Evolutionary conservation across 2,113 vertebrate genomes (phyloP).

Genomic region (Trachemys scripta): DNA sequence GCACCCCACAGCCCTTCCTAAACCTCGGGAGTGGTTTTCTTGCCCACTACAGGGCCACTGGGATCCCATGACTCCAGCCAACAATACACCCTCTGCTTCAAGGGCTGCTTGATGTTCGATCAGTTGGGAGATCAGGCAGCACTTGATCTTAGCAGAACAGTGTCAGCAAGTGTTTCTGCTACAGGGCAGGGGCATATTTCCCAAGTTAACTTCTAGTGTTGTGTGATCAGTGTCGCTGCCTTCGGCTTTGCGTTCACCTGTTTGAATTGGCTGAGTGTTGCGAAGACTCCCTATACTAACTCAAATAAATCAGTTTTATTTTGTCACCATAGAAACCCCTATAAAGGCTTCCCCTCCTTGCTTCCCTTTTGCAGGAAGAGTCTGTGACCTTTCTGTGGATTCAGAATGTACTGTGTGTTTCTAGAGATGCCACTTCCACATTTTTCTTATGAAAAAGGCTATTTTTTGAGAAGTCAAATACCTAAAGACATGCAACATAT

Average conservation of each 20-base stretch:
- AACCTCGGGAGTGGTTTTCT: not conserved
- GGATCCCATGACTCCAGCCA: not conserved
- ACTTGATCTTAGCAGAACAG: slow-evolving; percentile 14
- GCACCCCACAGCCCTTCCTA: not conserved
- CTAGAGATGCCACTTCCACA: not conserved
- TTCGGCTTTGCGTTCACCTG: not conserved
- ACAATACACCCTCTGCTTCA: not conserved
- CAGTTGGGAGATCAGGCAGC: not conserved
- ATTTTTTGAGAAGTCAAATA: not conserved
- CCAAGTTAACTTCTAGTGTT: not conserved
- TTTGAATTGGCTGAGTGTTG: not conserved
- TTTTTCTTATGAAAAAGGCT: too few relatives aligned
- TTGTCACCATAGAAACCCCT: not conserved
- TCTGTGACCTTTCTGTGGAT: not conserved
- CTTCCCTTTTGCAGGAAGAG: not conserved
- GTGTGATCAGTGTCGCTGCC: not conserved
- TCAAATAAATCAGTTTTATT: not conserved
- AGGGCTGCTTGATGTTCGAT: not conserved
- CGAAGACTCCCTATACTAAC: not conserved
- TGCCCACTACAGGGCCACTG: not conserved
- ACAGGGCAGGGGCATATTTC: not conserved
- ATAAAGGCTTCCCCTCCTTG: not conserved
- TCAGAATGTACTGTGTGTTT: not conserved
- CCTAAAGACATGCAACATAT: not conserved
- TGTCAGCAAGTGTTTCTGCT: not conserved